phyloP scores from a whole-genome alignment of 2,113 vertebrate genomes.

The Oceanodroma tethys region DNA sequence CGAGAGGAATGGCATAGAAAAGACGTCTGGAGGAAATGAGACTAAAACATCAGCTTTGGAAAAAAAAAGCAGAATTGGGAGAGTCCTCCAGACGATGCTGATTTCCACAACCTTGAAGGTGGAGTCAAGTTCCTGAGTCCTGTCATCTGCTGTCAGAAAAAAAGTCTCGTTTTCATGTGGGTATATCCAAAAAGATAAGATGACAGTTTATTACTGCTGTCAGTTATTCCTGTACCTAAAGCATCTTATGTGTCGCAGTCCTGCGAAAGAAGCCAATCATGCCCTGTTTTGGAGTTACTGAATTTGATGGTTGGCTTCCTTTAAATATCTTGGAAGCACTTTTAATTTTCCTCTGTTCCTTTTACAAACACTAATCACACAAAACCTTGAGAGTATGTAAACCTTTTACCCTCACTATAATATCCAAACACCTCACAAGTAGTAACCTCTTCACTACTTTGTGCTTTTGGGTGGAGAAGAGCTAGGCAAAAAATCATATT shows the following conservation, averaged over 20 bases:
- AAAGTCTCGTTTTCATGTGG: background rate
- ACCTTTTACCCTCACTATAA: background rate
- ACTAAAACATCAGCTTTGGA: background rate
- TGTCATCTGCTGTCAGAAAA: background rate
- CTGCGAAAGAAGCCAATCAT: background rate
- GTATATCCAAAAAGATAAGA: background rate
- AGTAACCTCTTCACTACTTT: background rate
- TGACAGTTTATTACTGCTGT: background rate
- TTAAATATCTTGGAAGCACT: background rate
- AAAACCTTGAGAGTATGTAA: background rate
- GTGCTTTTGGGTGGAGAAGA: background rate
- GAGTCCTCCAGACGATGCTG: background rate
- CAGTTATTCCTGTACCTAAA: background rate
- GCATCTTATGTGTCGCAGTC: rapidly evolving
- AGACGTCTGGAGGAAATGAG: background rate
- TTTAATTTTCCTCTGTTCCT: background rate
- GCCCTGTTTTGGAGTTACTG: background rate
- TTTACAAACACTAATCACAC: background rate
- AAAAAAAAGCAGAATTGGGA: rapidly evolving
- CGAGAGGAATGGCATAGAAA: background rate
- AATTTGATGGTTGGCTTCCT: background rate
- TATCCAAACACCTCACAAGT: background rate
- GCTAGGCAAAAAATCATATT: background rate
- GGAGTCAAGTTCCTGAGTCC: background rate
- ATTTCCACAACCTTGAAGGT: background rate